Evolutionary conservation across 2,113 vertebrate genomes (phyloP), one percentile per base, ranked within the genome.

Genomic region (Rhadina sibilatrix): DNA sequence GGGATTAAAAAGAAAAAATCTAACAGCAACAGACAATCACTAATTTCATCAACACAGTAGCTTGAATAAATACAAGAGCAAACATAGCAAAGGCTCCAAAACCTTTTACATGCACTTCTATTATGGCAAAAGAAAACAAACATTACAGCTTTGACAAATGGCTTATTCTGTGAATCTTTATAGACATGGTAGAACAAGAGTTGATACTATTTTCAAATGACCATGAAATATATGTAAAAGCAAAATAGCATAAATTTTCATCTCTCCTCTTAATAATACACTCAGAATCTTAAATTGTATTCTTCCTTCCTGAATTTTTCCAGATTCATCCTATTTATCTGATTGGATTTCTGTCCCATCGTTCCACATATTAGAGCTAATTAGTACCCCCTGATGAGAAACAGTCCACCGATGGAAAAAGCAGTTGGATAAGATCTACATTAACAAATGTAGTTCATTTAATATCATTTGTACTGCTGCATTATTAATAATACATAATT

Each of bases 401-500:
- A 98, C 95, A 98, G 98, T 96, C 97, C 97, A 98, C 97, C 94
- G 95, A 98, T 97, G 92, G 97, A 98, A 97, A 98, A 98, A 98
- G 97, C 97, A 98, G 97, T 98, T 97, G 98, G 98, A 98, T 98
- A 98, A 98, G 96, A 98, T 98, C 98, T 98, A 98, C 97, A 96
- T 98, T 98, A 98, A 98, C 98, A 98, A 98, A 98, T 98, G 97
- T 98, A 97, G 97, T 98, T 98, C 98, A 98, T 98, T 98, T 98
- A 98, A 98, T 98, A 98, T 98, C 97, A 98, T 98, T 98, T 98
- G 97, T 97, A 95, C 97, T 98, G 95, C 97, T 98, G 97, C 98
- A 98, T 98, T 98, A 98, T 98, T 98, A 98, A 98, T 98, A 98
- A 98, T 98, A 97, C 95, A 97, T 98, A 98, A 98, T 98, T 98